Conservation (phyloP, 2,888 invertebrate genomes). For the Drosophila crucigera region DNA sequence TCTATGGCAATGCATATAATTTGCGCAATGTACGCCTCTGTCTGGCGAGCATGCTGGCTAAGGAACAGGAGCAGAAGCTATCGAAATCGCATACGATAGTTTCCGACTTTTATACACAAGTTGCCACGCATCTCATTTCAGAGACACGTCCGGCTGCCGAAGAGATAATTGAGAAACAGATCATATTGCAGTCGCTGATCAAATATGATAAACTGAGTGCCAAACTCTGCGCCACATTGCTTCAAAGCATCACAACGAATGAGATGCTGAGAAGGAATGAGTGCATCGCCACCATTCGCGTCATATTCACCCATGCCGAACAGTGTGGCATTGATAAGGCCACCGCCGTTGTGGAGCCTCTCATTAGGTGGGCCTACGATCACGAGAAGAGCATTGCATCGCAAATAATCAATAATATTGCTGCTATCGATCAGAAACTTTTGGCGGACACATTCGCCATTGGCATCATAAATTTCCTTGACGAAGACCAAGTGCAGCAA, state of each 20-base stretch:
- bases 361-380: conserved; percentile 77
- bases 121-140: conserved; percentile 71
- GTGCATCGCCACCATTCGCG: conserved; percentile 76
- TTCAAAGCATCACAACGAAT: conserved; percentile 73
- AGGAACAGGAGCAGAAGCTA: conserved; percentile 55
- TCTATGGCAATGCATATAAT: conserved; percentile 67
- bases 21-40: conserved; percentile 70
- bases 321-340: conserved; percentile 77
- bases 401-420: conserved; percentile 76
- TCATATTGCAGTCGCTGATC: conserved; percentile 73
- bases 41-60: conserved; percentile 60
- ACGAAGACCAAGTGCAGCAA: conserved; percentile 51
- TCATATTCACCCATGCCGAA: conserved; percentile 71
- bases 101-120: conserved; percentile 38
- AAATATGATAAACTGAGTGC: conserved; percentile 63
- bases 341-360: conserved; percentile 60
- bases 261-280: conserved; percentile 78
- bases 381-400: conserved; percentile 63
- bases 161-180: conserved; percentile 79
- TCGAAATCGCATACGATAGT: conserved; percentile 33
- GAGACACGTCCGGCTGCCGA: conserved; percentile 58
- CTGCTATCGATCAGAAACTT: conserved; percentile 67
- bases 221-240: conserved; percentile 57
- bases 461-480: conserved; percentile 82
- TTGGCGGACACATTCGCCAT: conserved; percentile 81